Evolutionary conservation across 2,797 vertebrate species (phyloP).

Genomic region (Diplodus puntazzo): DNA sequence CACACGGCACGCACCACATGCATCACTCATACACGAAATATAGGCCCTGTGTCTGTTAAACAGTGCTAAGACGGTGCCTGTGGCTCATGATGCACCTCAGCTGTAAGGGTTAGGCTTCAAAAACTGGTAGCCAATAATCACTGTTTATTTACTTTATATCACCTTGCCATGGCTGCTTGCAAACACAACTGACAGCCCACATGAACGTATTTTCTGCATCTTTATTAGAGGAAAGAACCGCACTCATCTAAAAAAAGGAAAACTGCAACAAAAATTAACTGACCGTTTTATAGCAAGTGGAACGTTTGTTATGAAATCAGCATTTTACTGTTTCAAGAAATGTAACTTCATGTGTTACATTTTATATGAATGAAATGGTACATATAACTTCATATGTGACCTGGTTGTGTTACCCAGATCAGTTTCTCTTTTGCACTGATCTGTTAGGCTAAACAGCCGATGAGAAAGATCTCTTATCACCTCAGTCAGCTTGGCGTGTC

Average conservation of each 20-base stretch:
- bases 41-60: neutral
- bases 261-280: neutral
- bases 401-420: neutral
- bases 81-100: neutral
- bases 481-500: neutral
- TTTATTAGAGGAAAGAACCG: neutral
- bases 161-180: neutral
- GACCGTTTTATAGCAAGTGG: neutral
- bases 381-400: no score
- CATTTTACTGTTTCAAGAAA: no score
- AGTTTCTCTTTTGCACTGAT: neutral
- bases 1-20: neutral
- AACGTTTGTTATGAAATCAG: neutral
- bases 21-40: neutral
- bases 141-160: neutral
- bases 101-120: no score
- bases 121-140: neutral
- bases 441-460: neutral
- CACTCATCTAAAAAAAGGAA: neutral
- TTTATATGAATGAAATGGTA: no score
- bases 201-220: neutral
- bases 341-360: neutral
- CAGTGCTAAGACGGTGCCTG: neutral
- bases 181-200: neutral
- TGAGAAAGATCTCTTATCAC: constrained; percentile 3